Base-by-base conservation (phyloP, 2,797 vertebrate genomes). In the Enteromius argenteus region DNA sequence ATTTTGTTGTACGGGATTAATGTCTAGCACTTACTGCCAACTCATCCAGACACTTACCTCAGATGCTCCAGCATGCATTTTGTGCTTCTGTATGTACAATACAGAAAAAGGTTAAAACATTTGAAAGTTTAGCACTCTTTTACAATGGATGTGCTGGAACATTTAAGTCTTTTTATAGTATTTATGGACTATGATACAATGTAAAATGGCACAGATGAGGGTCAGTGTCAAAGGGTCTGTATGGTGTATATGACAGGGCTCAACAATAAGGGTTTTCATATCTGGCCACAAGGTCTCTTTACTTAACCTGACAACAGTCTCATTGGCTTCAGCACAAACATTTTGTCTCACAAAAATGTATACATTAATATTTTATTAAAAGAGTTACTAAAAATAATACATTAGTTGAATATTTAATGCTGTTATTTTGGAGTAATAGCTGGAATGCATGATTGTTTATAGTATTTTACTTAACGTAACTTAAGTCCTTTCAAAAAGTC, bases 1-100 rank as follows among this genome's bases (percentile, higher is more conserved):
- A 53, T 62, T 84, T 49, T 67, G 77, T 68, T 67, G 58, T 79
- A 60, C 53, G 76, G 73, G 66, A 82, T 81, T 86, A 64, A 79
- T 67, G 77, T 67, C 77, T 74, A n/a, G 49, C 35, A 77, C 35
- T 23, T 80, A 32, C 14, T 71, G 56, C 56, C 66, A 62, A 74
- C 67, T 73, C 64, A 60, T 78, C 66, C 68, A 67, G 77, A 79
- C 42, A 79, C 62, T 67, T 21, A n/a, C 77, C 77, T 79, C 42
- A 66, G 66, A 49, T 67, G 62, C 11, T 49, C 62, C 44, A 66
- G 44, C 62, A 51, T 0, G 19, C 77, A 4, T 79, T 66, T 79
- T 66, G 42, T 49, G 19, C 60, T 35, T 51, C 60, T 14, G 2
- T 79, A 44, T 67, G 42, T 9, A 64, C 17, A 46, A 66, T n/a